Base-by-base conservation (phyloP, 2,113 vertebrate species). In the Sula dactylatra region DNA sequence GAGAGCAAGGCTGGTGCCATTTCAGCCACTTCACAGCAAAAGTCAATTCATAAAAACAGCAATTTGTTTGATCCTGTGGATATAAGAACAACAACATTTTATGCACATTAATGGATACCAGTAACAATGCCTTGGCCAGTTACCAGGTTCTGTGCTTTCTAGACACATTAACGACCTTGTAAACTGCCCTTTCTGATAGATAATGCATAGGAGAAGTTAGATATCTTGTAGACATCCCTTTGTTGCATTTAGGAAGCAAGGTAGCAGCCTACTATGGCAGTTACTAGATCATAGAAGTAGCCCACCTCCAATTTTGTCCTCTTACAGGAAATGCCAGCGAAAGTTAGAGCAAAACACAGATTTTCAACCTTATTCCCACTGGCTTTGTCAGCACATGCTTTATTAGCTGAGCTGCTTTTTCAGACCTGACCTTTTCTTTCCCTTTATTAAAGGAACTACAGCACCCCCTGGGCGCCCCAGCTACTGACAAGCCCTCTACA, bases 401-500 rank as follows among this genome's bases (percentile, higher is more conserved):
- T 93, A 85, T 77, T 91, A 77, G 26, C 27, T 54, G 81, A 97
- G 61, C 22, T 76, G 77, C 66, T 80, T 81, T 96, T 76, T 72
- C 64, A 97, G 64, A 94, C 40, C 40, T 96, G 82, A 95, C 86
- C 65, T 98, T 98, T 95, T 71, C 62, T 94, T 59, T 55, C 36
- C 58, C 55, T 59, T 76, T 77, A 80, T 79, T 67, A 52, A 78
- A 66, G 38, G 74, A 79, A 97, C 93, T 79, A 82, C 90, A 97
- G 97, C 96, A 96, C 88, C 80, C 93, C 85, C 54, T 55, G 96
- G 94, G 96, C 84, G n/a, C 95, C 87, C 91, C 85, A 93, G 87
- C 81, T 92, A 80, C 78, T 83, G 96, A 97, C 92, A 90, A 97
- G 72, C 76, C 78, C 36, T 74, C 76, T 71, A 24, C 45, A 94